Base-by-base conservation (phyloP, 2,113 vertebrate genomes). In the Corythoichthys haematopterus region DNA sequence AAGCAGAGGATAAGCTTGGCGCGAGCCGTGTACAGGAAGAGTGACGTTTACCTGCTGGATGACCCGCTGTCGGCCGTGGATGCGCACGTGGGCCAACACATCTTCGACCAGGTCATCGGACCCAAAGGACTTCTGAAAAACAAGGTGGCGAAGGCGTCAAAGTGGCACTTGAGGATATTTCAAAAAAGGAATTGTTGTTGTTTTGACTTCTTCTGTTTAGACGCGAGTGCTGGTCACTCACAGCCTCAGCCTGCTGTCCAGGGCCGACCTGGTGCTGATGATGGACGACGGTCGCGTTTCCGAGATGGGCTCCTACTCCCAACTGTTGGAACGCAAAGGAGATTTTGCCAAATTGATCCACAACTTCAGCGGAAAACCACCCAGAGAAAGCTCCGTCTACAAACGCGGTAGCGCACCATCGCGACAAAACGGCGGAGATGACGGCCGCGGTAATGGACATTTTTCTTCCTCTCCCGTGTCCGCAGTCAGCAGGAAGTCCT, bases 31-130 rank as follows among this genome's bases (percentile, higher is more conserved):
- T 96, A 96, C 86, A 94, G 92, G n/a, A 79, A 95, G 63, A 83
- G 92, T 0, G 91, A 93, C 6, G 20, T 96, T 47, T 98, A 95
- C 82, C 87, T 98, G 66, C 84, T 97, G 13, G 97, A 98, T 0
- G 96, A 98, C 76, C 96, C 97, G 0, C 91, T 98, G 46, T 98
- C 97, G 1, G 95, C 96, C 0, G 95, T 98, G 2, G 97, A 98
- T 0, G 93, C 95, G 16, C 95, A 98, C 0, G 96, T 99, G 9
- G 97, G 97, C 5, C 96, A 93, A 47, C 94, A 99, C 77, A 98
- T 99, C 84, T 98, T 99, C 68, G 95, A 98, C 2, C 91, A 93
- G 10, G 95, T 99, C 78, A 86, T 99, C 15, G 96, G 97, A 46
- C 95, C 94, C 1, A 94, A 92, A 78, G 96, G 97, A n/a, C 79